Evolutionary conservation across 2,888 invertebrate species (phyloP).

Genomic region (Andrena chrysosceles): DNA sequence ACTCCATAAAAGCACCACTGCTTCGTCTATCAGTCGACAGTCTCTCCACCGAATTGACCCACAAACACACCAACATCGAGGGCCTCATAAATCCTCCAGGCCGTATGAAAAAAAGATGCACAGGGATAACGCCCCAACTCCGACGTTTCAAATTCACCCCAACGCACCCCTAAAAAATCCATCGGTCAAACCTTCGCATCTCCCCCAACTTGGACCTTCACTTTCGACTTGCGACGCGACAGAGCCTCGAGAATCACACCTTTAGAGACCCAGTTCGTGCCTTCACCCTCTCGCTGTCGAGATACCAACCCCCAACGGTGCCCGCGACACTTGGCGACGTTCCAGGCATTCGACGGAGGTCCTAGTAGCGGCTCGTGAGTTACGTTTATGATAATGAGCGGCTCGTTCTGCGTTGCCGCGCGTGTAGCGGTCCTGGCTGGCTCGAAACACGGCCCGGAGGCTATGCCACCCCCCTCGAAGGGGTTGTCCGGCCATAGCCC

Average conservation of each 20-base stretch:
- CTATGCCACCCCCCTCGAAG: background rate
- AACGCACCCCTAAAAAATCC: conserved; percentile 4
- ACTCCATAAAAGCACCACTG: background rate
- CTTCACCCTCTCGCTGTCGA: background rate
- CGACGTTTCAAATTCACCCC: conserved; percentile 52
- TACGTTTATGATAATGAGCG: conserved; percentile 69
- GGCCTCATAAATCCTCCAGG: conserved; percentile 17
- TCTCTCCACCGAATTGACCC: background rate
- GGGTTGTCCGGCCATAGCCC: conserved; percentile 35
- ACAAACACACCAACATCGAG: background rate
- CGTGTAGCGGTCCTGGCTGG: conserved; percentile 5
- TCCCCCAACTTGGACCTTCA: conserved; percentile 5
- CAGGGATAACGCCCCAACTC: conserved; percentile 18
- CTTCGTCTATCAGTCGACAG: background rate
- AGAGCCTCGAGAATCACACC: conserved; percentile 2
- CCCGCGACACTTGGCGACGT: background rate
- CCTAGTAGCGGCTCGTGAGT: conserved; percentile 20
- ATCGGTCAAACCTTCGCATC: background rate
- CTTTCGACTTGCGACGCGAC: conserved; percentile 18
- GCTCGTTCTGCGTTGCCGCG: conserved; percentile 44
- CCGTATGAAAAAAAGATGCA: conserved; percentile 55
- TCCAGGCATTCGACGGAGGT: conserved; percentile 3
- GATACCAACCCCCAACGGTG: too few species aligned
- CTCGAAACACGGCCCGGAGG: conserved; percentile 31
- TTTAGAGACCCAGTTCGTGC: background rate